phyloP scores from a whole-genome alignment of 2,113 vertebrate genomes.

The Romanogobio albipinnatus region DNA sequence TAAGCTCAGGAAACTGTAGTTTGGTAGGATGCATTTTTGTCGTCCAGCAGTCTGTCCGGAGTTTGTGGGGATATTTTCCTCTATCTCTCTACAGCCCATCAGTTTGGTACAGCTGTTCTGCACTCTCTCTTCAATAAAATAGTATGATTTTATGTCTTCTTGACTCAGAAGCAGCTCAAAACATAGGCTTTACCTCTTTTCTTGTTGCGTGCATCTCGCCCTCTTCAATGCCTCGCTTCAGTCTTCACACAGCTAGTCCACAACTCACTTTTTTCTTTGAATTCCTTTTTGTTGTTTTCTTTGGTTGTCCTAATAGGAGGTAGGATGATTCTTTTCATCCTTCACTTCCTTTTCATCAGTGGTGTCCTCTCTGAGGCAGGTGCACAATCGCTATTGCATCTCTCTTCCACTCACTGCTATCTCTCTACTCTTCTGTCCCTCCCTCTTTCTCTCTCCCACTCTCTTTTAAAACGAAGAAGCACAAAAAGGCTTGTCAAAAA shows the following conservation, averaged over 20 bases:
- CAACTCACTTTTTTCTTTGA: neutral
- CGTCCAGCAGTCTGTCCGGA: neutral
- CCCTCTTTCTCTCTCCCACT: conserved; percentile 14
- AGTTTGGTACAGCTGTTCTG: conserved; percentile 2
- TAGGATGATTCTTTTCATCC: neutral
- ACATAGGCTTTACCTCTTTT: neutral
- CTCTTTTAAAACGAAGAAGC: conserved; percentile 14
- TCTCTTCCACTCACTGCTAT: conserved; percentile 37
- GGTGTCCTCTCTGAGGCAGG: conserved; percentile 25
- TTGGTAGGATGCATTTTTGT: conserved; percentile 17
- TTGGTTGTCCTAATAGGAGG: neutral
- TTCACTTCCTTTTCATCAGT: neutral
- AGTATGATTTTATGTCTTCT: neutral
- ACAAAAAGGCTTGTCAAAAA: neutral
- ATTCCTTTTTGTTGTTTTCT: neutral
- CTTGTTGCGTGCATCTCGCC: neutral
- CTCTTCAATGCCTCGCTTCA: neutral
- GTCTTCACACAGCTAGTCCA: neutral
- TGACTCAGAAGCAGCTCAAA: neutral
- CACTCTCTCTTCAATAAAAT: neutral
- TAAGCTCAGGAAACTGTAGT: neutral
- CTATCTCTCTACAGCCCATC: neutral
- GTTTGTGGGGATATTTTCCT: neutral
- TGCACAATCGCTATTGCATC: conserved; percentile 51
- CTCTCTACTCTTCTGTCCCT: conserved; percentile 47